These are phyloP conservation scores for Pantherophis guttatus DNA, from an alignment of 2,113 vertebrate species.

Conservation along the genomic window DNA sequence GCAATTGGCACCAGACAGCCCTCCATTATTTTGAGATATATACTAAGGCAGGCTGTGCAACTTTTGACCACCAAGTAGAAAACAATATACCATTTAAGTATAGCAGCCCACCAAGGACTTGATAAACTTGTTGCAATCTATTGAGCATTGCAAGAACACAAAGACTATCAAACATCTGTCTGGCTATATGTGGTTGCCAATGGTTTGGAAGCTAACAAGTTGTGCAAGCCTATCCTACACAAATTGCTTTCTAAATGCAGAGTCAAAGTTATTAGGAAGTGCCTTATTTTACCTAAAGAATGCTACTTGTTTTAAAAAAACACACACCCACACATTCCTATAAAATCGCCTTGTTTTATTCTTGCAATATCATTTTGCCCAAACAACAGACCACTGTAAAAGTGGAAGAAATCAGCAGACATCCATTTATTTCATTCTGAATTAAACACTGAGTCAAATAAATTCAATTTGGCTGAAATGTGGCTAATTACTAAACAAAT, in stretches of 20 bases:
- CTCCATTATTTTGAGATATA: not conserved
- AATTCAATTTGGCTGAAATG: not conserved
- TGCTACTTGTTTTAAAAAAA: not conserved
- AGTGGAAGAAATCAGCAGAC: not conserved
- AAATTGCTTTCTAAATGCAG: not conserved
- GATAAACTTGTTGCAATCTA: not conserved
- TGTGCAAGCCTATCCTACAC: not conserved
- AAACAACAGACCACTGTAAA: not conserved
- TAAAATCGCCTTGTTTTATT: not conserved
- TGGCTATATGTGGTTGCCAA: not conserved
- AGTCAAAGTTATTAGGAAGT: not conserved
- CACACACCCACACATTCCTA: not conserved
- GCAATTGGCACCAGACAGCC: not conserved
- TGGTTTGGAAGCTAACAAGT: not conserved
- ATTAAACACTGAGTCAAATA: not conserved
- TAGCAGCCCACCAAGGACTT: not conserved
- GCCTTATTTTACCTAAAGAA: not conserved
- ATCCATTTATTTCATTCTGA: not conserved
- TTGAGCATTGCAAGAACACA: not conserved
- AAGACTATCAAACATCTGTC: not conserved
- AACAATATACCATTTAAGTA: not conserved
- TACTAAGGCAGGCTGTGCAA: not conserved
- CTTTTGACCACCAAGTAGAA: not conserved
- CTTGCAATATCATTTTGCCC: not conserved
- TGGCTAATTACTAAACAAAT: not conserved